Evolutionary conservation across 2,888 invertebrate genomes (phyloP), one percentile per base, ranked within the genome.

Genomic region (Lingula anatina): DNA sequence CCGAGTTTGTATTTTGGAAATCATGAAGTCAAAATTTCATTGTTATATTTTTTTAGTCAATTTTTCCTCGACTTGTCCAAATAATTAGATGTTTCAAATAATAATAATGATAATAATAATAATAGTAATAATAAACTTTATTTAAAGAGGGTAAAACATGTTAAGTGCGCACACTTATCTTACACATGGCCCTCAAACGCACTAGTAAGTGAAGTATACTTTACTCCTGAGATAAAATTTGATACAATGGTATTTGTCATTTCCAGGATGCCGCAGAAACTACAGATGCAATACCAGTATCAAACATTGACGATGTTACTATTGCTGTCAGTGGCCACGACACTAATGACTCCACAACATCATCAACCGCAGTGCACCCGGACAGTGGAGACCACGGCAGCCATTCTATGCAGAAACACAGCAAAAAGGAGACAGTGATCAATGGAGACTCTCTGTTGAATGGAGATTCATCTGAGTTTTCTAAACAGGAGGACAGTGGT

Each of bases 271-370:
- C 47, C 28, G 28, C 42, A 21, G 28, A 51, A n/a, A n/a, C n/a
- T n/a, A n/a, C n/a, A 37, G 66, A 70, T 37, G 59, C 61, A 45
- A 27, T 66, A 35, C 67, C 68, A 46, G 60, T 64, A 20, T 65
- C 70, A 28, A 66, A 68, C 49, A 62, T 73, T 27, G 70, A 71
- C 53, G 69, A 76, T 50, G 70, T 77, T 0, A 67, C 65, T 43
- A 60, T 77, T 5, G 67, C 62, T 44, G 64, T 74, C 5, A 59
- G 63, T 23, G 65, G 65, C 23, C 70, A 71, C 76, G 90, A 89
- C n/a, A 44, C 49, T 2, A 48, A 49, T 25, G 53, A 37, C 35
- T 20, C 23, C n/a, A 27, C n/a, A 43, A 20, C 20, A 44, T 5
- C 18, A 20, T n/a, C 24, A 28, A 23, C 21, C 41, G n/a, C 12